Conservation (phyloP, 2,113 vertebrate genomes). For the Thymallus thymallus region DNA sequence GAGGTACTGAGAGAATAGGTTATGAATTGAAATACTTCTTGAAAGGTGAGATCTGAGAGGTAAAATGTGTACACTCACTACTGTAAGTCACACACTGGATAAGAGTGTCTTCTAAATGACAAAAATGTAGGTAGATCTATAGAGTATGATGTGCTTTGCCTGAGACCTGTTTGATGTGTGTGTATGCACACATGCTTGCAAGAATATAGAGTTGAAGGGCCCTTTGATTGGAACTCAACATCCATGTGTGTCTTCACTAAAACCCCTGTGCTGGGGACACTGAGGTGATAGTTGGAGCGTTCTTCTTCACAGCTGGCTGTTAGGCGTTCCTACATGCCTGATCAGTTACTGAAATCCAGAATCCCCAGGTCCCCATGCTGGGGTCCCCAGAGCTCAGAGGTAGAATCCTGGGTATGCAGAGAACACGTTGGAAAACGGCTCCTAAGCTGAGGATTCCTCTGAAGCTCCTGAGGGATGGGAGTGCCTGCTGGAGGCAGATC, state of each 20-base stretch:
- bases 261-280: no score
- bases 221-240: slow-evolving; percentile 1
- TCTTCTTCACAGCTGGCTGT: slow-evolving; percentile 26
- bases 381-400: slow-evolving; percentile 37
- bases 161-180: slow-evolving; percentile 17
- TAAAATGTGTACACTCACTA: neutral
- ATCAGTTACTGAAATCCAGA: slow-evolving; percentile 41
- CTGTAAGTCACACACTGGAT: no score
- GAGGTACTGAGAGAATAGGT: slow-evolving; percentile 10
- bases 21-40: slow-evolving; percentile 27
- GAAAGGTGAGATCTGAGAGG: slow-evolving; percentile 4
- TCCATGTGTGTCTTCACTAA: neutral
- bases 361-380: slow-evolving; percentile 51
- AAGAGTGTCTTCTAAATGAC: no score
- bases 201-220: neutral
- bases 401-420: neutral
- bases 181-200: neutral
- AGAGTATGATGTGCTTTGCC: neutral
- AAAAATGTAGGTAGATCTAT: neutral
- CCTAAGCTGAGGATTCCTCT: slow-evolving; percentile 24
- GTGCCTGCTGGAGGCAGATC: slow-evolving; percentile 38
- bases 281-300: neutral
- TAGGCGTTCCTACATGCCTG: slow-evolving; percentile 42
- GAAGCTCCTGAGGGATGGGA: slow-evolving; percentile 47
- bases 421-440: slow-evolving; percentile 52